Conservation (phyloP, 2,113 vertebrate species). For the Halcyon malimbica region DNA sequence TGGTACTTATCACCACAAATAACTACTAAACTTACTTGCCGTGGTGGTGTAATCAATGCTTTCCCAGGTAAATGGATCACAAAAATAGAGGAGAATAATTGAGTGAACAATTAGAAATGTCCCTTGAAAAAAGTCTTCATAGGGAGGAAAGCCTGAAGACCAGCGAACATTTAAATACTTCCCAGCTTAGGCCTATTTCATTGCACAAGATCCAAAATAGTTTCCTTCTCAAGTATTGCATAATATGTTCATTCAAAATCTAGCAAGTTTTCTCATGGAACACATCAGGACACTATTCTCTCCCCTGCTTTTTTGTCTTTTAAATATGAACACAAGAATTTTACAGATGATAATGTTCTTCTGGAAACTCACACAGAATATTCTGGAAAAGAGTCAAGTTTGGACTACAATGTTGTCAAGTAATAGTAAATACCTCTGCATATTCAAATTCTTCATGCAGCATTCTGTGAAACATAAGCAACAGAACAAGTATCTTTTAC, state of each 20-base stretch:
- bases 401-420: not conserved
- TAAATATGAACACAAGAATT: not conserved
- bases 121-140: not conserved
- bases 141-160: not conserved
- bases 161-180: not conserved
- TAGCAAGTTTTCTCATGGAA: not conserved
- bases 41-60: not conserved
- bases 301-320: not conserved
- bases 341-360: not conserved
- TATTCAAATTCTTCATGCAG: not conserved
- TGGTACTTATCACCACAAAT: not conserved
- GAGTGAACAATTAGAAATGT: not conserved
- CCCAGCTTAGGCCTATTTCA: not conserved
- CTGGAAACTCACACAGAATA: not conserved
- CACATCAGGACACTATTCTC: not conserved
- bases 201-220: not conserved
- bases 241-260: slow-evolving; percentile 2
- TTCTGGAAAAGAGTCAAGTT: not conserved
- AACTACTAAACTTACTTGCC: not conserved
- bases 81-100: not conserved
- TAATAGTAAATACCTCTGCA: not conserved
- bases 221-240: not conserved
- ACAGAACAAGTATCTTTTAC: not conserved
- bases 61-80: not conserved
- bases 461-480: not conserved